Conservation (phyloP, 2,113 vertebrate species). For the Mobula hypostoma region DNA sequence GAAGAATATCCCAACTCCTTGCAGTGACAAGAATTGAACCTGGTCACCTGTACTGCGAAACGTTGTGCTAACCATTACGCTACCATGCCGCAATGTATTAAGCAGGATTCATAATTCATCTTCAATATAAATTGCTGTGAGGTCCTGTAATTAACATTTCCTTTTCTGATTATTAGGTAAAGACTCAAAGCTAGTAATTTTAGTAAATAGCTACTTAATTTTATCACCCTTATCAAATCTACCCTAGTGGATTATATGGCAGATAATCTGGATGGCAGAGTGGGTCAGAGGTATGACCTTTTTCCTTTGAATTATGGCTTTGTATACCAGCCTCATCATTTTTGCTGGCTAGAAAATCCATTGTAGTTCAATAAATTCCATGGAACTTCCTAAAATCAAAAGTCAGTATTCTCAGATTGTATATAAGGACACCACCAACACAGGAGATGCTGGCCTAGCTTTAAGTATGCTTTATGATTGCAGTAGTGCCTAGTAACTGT, state of each 20-base stretch:
- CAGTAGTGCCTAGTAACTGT: no score
- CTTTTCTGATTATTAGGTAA: neutral
- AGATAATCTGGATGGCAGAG: neutral
- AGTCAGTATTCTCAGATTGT: neutral
- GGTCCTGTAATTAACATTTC: neutral
- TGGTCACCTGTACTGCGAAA: no score
- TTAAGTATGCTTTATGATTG: no score
- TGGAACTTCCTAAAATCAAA: neutral
- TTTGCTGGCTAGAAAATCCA: neutral
- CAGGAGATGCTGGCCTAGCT: no score
- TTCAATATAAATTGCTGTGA: neutral
- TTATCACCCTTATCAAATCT: neutral
- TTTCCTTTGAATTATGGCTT: neutral
- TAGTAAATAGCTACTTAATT: neutral
- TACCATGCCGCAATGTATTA: neutral
- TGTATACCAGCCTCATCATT: neutral
- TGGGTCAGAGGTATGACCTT: neutral
- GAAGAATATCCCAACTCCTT: no score
- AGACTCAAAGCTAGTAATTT: no score
- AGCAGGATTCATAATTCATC: neutral
- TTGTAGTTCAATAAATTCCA: neutral
- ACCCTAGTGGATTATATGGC: neutral
- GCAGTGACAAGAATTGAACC: no score
- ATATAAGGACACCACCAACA: no score
- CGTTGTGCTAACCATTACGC: no score